Base-by-base conservation (phyloP, 2,797 vertebrate species). In the Pempheris klunzingeri region DNA sequence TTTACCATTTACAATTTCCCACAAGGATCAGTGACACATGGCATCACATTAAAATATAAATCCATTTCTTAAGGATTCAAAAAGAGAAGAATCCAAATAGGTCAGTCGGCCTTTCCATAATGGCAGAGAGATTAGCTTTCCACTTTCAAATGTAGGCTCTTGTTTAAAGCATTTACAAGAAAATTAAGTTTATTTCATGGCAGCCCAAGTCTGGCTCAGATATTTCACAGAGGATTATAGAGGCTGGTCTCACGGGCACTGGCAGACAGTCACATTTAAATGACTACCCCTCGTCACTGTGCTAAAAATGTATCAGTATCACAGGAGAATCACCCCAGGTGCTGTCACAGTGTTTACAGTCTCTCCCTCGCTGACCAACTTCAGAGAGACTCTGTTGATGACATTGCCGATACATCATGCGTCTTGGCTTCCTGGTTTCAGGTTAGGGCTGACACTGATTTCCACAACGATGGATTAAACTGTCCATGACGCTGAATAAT, bases 171-270 rank as follows among this genome's bases (percentile, higher is more conserved):
- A 47, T 85, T 84, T 72, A 59, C 58, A 63, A 46, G 66, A 44
- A 80, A 83, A 88, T 76, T 46, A 74, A 24, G 22, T 83, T 57
- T 28, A 47, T 85, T 88, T 89, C 71, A 85, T 32, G 65, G 67
- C 58, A 61, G 70, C 54, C 54, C 34, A 44, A 70, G 66, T 74
- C 71, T 65, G 75, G 46, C 20, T 84, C 44, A 30, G 70, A 74
- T 80, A 61, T 78, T 83, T 81, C 72, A 82, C 74, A 80, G 75
- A 68, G 78, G 83, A 89, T 85, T 82, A 80, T 9, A 69, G 39
- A 36, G 54, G 10, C 39, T 52, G 77, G 49, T 73, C 75, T 79
- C 58, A 68, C 43, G 69, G 83, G 64, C 78, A 66, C 77, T 69
- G 75, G 78, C 77, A 80, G 78, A 53, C 38, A 72, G 59, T 81